These are phyloP conservation scores for Crax fasciolata DNA, from an alignment of 2,797 vertebrate genomes.

Conservation along the genomic window DNA sequence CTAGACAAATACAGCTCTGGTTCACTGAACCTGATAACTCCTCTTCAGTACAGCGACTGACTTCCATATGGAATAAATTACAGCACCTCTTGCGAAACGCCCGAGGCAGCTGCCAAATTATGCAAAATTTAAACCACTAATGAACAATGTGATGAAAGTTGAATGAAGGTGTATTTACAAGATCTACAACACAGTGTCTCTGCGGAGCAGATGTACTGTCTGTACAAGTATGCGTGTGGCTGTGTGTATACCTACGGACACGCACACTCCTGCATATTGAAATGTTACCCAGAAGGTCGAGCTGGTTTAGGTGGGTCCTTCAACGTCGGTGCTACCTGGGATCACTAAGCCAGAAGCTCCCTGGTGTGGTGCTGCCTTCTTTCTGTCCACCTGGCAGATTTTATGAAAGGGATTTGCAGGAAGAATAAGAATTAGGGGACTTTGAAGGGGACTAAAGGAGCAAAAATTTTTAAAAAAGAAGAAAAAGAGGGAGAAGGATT, in stretches of 20 bases:
- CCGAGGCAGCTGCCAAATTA: constrained; percentile 68
- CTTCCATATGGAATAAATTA: constrained; percentile 64
- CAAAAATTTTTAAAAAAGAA: fast-evolving
- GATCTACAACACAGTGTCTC: constrained; percentile 12
- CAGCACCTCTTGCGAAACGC: constrained; percentile 53
- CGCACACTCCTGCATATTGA: background rate
- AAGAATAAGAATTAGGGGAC: fast-evolving
- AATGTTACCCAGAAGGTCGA: background rate
- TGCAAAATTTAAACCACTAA: constrained; percentile 53
- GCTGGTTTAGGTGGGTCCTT: background rate
- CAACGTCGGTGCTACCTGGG: background rate
- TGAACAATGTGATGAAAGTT: constrained; percentile 63
- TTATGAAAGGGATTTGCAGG: fast-evolving
- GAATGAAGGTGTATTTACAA: constrained; percentile 61
- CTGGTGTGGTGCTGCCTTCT: background rate
- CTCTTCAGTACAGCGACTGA: constrained; percentile 31
- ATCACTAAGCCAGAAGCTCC: background rate
- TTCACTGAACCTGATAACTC: constrained; percentile 49
- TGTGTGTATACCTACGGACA: background rate
- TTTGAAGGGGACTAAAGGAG: background rate
- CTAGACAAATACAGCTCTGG: constrained; percentile 56
- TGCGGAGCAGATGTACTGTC: constrained; percentile 66
- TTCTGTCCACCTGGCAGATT: fast-evolving
- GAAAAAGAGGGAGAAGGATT: background rate
- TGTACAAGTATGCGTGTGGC: background rate